Conservation (phyloP, 2,113 vertebrate genomes). For the Arizona elegans region DNA sequence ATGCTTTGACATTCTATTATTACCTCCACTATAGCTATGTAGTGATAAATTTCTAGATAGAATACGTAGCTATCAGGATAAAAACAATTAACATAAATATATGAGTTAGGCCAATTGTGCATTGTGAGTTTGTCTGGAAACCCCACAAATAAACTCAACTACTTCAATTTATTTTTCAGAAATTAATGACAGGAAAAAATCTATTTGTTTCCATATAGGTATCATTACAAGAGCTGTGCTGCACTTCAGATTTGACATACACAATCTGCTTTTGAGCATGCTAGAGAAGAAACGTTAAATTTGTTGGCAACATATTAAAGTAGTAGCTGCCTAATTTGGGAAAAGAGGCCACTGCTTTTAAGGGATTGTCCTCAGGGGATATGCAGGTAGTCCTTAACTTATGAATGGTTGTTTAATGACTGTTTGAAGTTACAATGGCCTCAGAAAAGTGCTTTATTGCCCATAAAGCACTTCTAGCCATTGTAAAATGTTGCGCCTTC, state of each 20-base stretch:
- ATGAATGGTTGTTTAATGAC: not conserved
- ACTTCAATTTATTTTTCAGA: not conserved
- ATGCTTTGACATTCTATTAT: not conserved
- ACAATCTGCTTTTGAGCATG: not conserved
- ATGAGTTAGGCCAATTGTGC: not conserved
- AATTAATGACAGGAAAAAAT: not conserved
- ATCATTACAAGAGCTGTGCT: not conserved
- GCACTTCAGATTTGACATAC: not conserved
- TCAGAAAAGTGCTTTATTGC: not conserved
- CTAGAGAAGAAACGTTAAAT: not conserved
- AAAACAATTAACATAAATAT: not conserved
- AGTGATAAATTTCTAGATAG: not conserved
- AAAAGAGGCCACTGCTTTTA: not conserved
- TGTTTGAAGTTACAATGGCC: not conserved
- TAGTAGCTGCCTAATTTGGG: not conserved
- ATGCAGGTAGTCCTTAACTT: not conserved
- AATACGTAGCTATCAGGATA: not conserved
- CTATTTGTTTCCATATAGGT: not conserved
- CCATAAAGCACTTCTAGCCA: not conserved
- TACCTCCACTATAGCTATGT: not conserved
- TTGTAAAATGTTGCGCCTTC: not conserved
- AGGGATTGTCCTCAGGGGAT: not conserved
- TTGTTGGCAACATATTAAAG: not conserved
- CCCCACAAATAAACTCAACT: not conserved
- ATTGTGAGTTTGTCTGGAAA: not conserved